Percentiles rank a stretch among this genome's conserved stretches.
Evolutionary conservation across 1,140 invertebrate genomes (phyloP).

Genomic region (Holcopasites calliopsidis): DNA sequence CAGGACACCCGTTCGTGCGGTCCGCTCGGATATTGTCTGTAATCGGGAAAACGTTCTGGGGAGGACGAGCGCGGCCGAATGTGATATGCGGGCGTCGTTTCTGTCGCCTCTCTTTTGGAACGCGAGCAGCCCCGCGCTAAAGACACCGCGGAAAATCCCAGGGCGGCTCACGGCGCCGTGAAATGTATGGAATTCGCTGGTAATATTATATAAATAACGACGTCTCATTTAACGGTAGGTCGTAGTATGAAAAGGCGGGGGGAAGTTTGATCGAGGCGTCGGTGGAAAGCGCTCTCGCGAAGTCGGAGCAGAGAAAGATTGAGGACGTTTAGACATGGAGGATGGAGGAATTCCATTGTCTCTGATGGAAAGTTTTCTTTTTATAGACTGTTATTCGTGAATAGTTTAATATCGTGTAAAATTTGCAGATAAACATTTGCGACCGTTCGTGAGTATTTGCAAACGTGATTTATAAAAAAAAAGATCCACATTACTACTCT

Average conservation of each 20-base stretch:
- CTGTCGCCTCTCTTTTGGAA: background rate
- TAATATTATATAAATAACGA: constrained; percentile 37
- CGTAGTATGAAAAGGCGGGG: constrained; percentile 8
- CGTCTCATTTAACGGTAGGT: constrained; percentile 30
- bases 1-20: constrained; percentile 10
- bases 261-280: background rate
- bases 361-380: background rate
- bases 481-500: no score
- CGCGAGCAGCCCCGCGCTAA: constrained; percentile 5
- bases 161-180: constrained; percentile 6
- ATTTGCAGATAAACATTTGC: no score
- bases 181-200: constrained; percentile 37
- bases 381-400: background rate
- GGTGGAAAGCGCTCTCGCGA: no score
- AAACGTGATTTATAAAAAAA: no score
- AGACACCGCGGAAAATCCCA: constrained; percentile 16
- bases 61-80: background rate
- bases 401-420: background rate
- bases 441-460: no score
- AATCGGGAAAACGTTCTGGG: background rate
- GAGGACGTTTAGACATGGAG: no score
- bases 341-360: background rate
- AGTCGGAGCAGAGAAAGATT: no score
- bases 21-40: constrained; percentile 18
- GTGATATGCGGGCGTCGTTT: constrained; percentile 23